Conservation (phyloP, 1,140 invertebrate genomes). For the Meteorus sp. region DNA sequence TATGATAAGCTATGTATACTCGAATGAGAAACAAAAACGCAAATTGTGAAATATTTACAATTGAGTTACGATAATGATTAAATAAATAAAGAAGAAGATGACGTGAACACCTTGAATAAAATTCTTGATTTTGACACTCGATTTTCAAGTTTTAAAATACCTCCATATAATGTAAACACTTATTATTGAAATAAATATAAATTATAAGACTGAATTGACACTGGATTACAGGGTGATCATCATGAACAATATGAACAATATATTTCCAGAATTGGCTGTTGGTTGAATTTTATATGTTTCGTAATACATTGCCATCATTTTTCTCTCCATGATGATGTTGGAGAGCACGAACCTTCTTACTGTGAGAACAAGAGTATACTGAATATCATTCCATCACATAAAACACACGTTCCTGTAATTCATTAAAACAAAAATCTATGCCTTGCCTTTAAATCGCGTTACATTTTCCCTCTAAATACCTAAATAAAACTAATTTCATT, state of each 20-base stretch:
- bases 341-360: too few relatives aligned
- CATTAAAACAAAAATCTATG: too few relatives aligned
- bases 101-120: constrained; percentile 7
- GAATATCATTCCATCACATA: too few relatives aligned
- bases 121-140: constrained; percentile 38
- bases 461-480: too few relatives aligned
- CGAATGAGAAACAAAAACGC: constrained; percentile 13
- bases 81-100: constrained; percentile 8
- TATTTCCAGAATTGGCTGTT: too few relatives aligned
- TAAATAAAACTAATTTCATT: constrained; percentile 46
- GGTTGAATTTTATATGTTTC: too few relatives aligned
- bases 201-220: constrained; percentile 50
- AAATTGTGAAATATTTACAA: constrained; percentile 19
- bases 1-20: constrained; percentile 21
- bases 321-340: too few relatives aligned
- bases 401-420: too few relatives aligned
- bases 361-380: too few relatives aligned
- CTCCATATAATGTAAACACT: constrained; percentile 54
- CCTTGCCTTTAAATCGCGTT: background rate
- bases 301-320: too few relatives aligned
- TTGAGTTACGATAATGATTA: constrained; percentile 12
- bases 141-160: constrained; percentile 54
- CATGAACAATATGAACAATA: too few relatives aligned
- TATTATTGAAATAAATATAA: constrained; percentile 56
- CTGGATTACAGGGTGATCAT: background rate